Conservation (phyloP, 2,113 vertebrate species). For the Tichodroma muraria region DNA sequence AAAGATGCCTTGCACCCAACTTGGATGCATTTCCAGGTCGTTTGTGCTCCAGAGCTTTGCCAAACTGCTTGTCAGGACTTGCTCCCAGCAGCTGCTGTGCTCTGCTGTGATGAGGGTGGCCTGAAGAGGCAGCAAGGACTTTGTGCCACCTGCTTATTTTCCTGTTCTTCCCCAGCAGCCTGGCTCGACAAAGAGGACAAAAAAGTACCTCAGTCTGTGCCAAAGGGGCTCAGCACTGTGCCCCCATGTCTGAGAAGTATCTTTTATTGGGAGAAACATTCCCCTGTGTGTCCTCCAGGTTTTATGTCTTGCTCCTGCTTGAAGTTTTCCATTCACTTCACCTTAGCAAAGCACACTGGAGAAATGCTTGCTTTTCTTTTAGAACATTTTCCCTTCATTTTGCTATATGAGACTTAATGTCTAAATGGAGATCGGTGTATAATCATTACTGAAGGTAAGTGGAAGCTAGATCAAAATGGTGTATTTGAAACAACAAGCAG, state of each 20-base stretch:
- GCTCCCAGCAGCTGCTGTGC: background rate
- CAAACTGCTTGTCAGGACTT: rapidly evolving
- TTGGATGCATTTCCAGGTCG: rapidly evolving
- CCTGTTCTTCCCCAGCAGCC: background rate
- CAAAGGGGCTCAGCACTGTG: background rate
- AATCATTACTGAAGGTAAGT: background rate
- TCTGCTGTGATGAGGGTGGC: background rate
- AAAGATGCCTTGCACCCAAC: background rate
- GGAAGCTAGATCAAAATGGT: background rate
- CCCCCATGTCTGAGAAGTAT: background rate
- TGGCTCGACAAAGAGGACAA: rapidly evolving
- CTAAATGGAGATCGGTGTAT: background rate
- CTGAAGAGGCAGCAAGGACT: background rate
- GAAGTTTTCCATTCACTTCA: background rate
- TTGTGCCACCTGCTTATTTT: background rate
- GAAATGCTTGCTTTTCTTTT: background rate
- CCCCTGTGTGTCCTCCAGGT: background rate
- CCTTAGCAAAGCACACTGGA: background rate
- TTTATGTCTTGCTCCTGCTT: background rate
- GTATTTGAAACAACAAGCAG: background rate
- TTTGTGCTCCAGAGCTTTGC: background rate
- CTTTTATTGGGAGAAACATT: background rate
- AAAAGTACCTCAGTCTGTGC: background rate
- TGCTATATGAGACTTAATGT: background rate
- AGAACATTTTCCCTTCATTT: background rate